Evolutionary conservation across 2,888 invertebrate genomes (phyloP).

Genomic region (Lithophane ornitopus): DNA sequence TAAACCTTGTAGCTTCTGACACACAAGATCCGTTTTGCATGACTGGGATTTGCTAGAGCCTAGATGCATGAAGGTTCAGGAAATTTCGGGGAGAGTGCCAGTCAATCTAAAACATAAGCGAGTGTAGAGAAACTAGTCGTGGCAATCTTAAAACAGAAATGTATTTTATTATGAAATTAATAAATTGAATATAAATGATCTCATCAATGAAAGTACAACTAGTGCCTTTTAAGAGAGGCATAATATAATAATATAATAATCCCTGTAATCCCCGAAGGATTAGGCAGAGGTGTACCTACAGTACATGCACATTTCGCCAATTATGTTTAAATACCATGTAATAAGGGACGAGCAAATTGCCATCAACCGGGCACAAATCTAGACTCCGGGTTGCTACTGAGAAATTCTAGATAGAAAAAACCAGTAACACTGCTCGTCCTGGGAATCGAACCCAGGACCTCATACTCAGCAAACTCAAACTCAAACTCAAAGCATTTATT

Average conservation of each 20-base stretch:
- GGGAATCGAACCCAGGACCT: neutral
- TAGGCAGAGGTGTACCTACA: neutral
- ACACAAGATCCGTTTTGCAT: slow-evolving; percentile 6
- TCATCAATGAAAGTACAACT: neutral
- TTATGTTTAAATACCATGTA: neutral
- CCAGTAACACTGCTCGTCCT: neutral
- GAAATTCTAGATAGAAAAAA: neutral
- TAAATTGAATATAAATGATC: neutral
- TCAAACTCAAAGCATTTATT: no score
- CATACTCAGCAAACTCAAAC: no score
- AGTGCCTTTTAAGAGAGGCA: neutral
- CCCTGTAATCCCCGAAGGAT: neutral
- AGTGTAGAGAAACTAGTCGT: neutral
- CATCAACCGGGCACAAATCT: neutral
- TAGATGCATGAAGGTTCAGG: neutral
- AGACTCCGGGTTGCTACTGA: neutral
- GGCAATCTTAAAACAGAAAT: neutral
- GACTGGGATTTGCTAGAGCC: neutral
- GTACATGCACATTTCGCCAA: neutral
- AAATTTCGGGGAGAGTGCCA: neutral
- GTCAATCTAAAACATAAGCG: neutral
- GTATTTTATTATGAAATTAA: neutral
- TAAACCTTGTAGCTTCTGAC: neutral
- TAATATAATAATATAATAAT: no score
- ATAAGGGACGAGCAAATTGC: neutral